Evolutionary conservation across 2,888 invertebrate genomes (phyloP), one percentile per base, ranked within the genome.

Genomic region (Microlaimidae sp.): DNA sequence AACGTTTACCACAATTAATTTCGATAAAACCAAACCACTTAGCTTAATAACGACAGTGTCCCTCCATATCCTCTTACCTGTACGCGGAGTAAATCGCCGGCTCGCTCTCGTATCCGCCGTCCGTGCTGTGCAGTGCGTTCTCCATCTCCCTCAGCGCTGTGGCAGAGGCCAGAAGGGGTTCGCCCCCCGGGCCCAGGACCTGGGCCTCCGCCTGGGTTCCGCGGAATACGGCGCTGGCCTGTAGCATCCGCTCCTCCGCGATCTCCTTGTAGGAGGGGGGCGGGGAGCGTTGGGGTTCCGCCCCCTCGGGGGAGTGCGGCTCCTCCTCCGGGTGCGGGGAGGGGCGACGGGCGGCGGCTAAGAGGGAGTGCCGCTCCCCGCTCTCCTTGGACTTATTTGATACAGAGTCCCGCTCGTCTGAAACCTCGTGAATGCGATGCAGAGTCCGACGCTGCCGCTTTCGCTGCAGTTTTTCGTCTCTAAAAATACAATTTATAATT

Each of bases 181-280:
- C n/a, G n/a, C n/a, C n/a, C n/a, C n/a, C 13, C n/a, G 38, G 38
- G 38, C 38, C 13, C 13, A 13, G 13, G 38, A 38, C 13, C 13
- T 13, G 38, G n/a, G 38, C 38, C 38, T 10, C 38, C 38, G 38
- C 38, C n/a, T 38, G 38, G 21, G 50, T 51, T 53, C 56, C 52
- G 51, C 26, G 52, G 49, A 24, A 55, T 55, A 21, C 55, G 51
- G 2, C 55, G 38, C 3, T 55, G 51, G 40, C 51, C 51, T n/a
- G n/a, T 17, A n/a, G 49, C 19, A 29, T 19, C n/a, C n/a, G n/a
- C n/a, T n/a, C n/a, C n/a, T n/a, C n/a, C n/a, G 48, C 5, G 10
- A 38, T 13, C n/a, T 38, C n/a, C n/a, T 38, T n/a, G 10, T 38
- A 38, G 10, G 10, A 3, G 21, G 21, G 17, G 43, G 7, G 43